Base-by-base conservation (phyloP, 2,797 vertebrate species). In the Notolabrus celidotus region DNA sequence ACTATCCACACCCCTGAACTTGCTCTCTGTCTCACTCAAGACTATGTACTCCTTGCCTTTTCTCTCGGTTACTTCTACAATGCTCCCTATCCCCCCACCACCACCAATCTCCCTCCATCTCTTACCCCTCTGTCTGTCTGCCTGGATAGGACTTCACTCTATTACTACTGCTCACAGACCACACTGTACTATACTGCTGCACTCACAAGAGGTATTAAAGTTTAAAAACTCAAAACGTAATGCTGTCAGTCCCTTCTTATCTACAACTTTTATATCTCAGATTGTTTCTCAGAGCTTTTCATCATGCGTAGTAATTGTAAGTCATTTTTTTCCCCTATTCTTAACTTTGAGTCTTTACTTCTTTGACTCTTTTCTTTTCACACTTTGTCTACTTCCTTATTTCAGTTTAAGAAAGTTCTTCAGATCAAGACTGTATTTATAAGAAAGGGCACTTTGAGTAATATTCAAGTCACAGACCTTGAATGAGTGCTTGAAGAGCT, bases 181-280 rank as follows among this genome's bases (percentile, higher is more conserved):
- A 78, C 87, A 87, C 82, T 86, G 80, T 87, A 83, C 80, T 86
- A 80, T 79, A 71, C 84, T 34, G 64, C 85, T 62, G 76, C 70
- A 17, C 88, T 86, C 86, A 51, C 84, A 23, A 53, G 80, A 82
- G 83, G 86, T 92, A 94, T 94, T 88, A 94, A 95, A 94, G 84
- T 93, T 94, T 92, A 93, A 93, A 87, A 82, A 66, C 66, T 71
- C 82, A 88, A 36, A 87, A 80, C 81, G 70, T 81, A 66, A 76
- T 83, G 83, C 84, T 86, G 85, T 87, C 87, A 82, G 82, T 91
- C 87, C 77, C 83, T 65, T 79, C 86, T 87, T 74, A 70, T 75
- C 83, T 80, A 65, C 67, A 58, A 74, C 76, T 83, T 73, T 70
- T 58, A 58, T 41, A 72, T 82, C 70, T 85, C 7, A 1, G 80